Conservation (phyloP, 1,140 invertebrate genomes). For the Heliconius melpomene region DNA sequence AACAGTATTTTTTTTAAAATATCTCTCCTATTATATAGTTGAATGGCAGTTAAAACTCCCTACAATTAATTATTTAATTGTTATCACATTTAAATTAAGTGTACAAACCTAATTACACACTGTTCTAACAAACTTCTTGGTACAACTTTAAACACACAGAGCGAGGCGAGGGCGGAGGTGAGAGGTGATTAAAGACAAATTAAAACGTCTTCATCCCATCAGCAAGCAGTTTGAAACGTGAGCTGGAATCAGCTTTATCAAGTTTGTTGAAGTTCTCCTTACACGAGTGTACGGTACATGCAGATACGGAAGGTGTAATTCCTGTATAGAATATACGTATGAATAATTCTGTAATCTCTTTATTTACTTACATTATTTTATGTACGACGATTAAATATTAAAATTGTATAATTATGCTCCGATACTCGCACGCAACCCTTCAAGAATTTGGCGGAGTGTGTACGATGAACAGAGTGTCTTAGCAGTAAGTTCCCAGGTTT, state of each 20-base stretch:
- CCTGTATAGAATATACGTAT: not conserved
- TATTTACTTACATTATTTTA: no score
- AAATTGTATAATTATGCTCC: no score
- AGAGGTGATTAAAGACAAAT: slow-evolving; percentile 13
- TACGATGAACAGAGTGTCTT: no score
- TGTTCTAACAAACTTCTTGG: not conserved
- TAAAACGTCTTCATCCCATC: slow-evolving; percentile 5
- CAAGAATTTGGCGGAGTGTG: no score
- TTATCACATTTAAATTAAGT: not conserved
- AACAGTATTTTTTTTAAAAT: no score
- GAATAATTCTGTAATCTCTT: not conserved
- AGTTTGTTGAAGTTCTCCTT: not conserved
- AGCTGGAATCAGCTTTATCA: not conserved
- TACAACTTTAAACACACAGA: not conserved
- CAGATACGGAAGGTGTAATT: not conserved
- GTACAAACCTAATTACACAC: not conserved
- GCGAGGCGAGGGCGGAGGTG: not conserved
- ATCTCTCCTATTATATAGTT: no score
- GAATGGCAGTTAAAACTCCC: no score
- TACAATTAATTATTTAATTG: not conserved
- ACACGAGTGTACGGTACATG: not conserved
- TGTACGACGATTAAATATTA: no score
- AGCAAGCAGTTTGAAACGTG: not conserved
- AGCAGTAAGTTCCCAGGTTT: no score
- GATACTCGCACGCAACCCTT: no score